Conservation (phyloP, 2,888 invertebrate species). For the Mechanitis messenoides region DNA sequence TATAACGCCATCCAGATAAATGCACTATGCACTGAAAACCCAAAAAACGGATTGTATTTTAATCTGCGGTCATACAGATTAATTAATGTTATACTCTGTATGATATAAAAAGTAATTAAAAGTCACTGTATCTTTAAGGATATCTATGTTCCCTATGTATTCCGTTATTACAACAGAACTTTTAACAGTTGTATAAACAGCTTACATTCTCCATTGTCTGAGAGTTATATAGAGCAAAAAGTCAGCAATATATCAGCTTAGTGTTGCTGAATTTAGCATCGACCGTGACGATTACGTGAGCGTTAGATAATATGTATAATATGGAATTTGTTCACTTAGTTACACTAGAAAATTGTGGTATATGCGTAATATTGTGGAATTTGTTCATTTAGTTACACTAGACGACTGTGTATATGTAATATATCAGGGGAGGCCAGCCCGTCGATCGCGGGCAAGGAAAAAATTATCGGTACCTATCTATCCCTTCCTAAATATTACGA, state of each 20-base stretch:
- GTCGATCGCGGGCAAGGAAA: no score
- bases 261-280: slow-evolving; percentile 5
- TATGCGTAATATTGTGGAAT: neutral
- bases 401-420: neutral
- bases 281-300: neutral
- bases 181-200: slow-evolving; percentile 19
- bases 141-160: slow-evolving; percentile 22
- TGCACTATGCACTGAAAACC: no score
- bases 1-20: no score
- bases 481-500: no score
- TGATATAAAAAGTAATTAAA: no score
- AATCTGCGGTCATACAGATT: no score
- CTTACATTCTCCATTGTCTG: slow-evolving; percentile 24
- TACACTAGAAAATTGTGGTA: neutral
- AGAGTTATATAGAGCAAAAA: slow-evolving; percentile 25
- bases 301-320: no score
- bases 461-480: no score
- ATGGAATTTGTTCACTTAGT: neutral
- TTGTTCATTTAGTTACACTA: neutral
- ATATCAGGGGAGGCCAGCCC: no score
- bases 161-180: slow-evolving; percentile 37
- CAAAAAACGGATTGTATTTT: no score
- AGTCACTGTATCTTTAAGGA: no score
- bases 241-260: neutral
- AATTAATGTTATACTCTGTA: no score